Evolutionary conservation across 2,888 invertebrate genomes (phyloP), one percentile per base, ranked within the genome.

Genomic region (Bruchidius siliquastri): DNA sequence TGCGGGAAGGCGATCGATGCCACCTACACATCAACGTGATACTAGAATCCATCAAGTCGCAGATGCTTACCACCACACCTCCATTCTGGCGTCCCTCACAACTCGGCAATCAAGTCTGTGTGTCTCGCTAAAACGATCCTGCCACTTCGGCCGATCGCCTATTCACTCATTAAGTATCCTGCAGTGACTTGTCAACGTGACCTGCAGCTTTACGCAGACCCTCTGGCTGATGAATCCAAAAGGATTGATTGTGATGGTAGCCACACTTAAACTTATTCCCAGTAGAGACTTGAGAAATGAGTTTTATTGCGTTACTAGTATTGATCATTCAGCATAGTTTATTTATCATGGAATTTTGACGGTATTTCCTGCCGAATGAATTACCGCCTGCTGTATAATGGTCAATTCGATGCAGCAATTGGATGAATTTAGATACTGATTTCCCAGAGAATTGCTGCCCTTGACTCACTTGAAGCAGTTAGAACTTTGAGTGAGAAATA

Each of bases 331-430:
- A 13, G 13, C 49, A 13, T 21, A n/a, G 32, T 76, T 74, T 76
- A 72, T 72, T 71, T 68, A 20, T 69, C 8, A 72, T 72, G 67
- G 71, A 74, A 76, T 70, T 74, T 74, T 67, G 71, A 21, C 69
- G 26, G 71, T 73, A 71, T 21, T 72, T 49, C 49, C 49, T 70
- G 69, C 71, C 68, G 68, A 73, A 76, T 73, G 73, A 74, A 73
- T 76, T 74, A 72, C 71, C 72, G 70, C 72, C 70, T 72, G 67
- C 71, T 71, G 73, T 67, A 70, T 21, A 69, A 71, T 67, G 75
- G 73, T 76, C 74, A 73, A 76, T 76, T 76, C 73, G 74, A 72
- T 76, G 73, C 68, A 73, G 76, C 73, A 76, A 74, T 74, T 13
- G 49, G 49, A 49, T 13, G 49, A 49, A 49, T 49, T 49, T 13